A percentile compares a stretch with the other conserved stretches of the same genome.
phyloP scores from a whole-genome alignment of 1,140 invertebrate species.

The Latrodectus geometricus region DNA sequence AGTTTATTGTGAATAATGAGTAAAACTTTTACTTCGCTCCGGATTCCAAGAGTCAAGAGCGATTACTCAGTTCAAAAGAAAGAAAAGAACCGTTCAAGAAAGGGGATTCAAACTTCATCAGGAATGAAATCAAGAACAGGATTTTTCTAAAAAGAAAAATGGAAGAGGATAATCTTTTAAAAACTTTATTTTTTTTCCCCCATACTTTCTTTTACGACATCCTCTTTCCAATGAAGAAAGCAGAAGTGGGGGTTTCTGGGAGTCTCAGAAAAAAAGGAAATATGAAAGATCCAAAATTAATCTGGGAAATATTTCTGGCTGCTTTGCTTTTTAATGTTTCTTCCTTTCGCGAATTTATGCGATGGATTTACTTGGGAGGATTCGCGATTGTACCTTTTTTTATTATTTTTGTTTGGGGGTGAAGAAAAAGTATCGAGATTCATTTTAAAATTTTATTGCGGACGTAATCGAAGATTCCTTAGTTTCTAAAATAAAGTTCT shows the following conservation, averaged over 20 bases:
- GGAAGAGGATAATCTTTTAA: not conserved
- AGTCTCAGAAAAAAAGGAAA: not conserved
- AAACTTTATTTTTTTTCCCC: not conserved
- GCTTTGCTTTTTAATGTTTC: not conserved
- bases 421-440: too few relatives aligned
- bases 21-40: not conserved
- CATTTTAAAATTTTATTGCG: too few relatives aligned
- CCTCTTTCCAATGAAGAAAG: not conserved
- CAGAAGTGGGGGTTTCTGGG: not conserved
- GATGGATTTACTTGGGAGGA: too few relatives aligned
- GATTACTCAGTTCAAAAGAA: slow-evolving; percentile 14
- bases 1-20: slow-evolving; percentile 8
- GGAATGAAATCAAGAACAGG: slow-evolving; percentile 38
- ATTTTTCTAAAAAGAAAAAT: not conserved
- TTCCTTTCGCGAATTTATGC: not conserved
- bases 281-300: not conserved
- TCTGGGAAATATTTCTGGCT: not conserved
- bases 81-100: not conserved
- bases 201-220: not conserved
- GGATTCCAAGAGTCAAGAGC: slow-evolving; percentile 12
- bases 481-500: too few relatives aligned
- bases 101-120: slow-evolving; percentile 52
- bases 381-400: too few relatives aligned
- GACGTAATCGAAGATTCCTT: too few relatives aligned
- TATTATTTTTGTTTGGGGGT: too few relatives aligned